Conservation (phyloP, 2,888 invertebrate species). For the Penaeus monodon region DNA sequence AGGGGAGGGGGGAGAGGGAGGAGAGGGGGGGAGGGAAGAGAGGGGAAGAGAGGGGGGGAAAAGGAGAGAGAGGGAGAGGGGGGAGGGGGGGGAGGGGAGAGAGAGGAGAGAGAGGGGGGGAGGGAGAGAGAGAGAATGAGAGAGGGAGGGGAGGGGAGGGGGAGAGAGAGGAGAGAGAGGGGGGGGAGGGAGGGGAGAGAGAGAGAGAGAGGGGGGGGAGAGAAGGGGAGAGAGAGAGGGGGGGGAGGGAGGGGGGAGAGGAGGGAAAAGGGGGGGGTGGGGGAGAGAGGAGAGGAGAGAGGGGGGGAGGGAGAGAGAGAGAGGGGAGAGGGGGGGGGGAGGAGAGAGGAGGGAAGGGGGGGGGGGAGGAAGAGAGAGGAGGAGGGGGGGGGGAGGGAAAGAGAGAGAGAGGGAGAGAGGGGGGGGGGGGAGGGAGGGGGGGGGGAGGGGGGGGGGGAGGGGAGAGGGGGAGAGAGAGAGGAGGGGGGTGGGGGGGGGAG, state of each 20-base stretch:
- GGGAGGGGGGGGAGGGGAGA: neutral
- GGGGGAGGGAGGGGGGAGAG: too few relatives aligned
- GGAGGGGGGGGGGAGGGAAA: neutral
- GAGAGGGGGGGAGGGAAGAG: neutral
- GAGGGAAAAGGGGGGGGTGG: neutral
- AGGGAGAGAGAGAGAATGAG: neutral
- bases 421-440: neutral
- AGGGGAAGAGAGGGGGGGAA: neutral
- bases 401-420: neutral
- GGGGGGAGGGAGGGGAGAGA: too few relatives aligned
- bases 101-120: too few relatives aligned
- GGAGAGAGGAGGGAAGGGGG: too few relatives aligned
- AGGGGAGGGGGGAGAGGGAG: too few relatives aligned
- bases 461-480: neutral
- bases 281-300: too few relatives aligned
- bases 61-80: too few relatives aligned
- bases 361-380: neutral
- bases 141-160: too few relatives aligned
- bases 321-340: too few relatives aligned
- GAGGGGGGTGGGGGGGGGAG: neutral
- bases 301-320: too few relatives aligned
- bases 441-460: neutral
- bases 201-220: neutral
- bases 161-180: neutral
- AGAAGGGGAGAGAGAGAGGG: too few relatives aligned